phyloP scores from a whole-genome alignment of 2,888 invertebrate species.

The Trichogramma dendrolimi region DNA sequence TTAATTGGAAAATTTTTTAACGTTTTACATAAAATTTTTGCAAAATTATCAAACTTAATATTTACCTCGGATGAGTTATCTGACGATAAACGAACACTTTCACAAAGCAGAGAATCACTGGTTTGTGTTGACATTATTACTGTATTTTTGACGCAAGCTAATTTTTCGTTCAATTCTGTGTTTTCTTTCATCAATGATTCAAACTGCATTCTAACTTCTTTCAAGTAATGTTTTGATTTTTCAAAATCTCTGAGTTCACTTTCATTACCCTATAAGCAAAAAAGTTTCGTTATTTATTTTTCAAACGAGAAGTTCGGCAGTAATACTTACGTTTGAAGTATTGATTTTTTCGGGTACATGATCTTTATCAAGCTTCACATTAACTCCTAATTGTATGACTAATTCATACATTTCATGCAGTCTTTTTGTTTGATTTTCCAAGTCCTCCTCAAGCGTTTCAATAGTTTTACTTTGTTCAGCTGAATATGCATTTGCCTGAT shows the following conservation, averaged over 20 bases:
- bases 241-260: conserved; percentile 6
- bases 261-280: background rate
- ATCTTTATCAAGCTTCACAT: too few species aligned
- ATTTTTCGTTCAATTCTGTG: conserved; percentile 30
- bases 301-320: too few species aligned
- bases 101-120: too few species aligned
- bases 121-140: too few species aligned
- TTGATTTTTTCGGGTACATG: too few species aligned
- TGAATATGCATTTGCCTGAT: conserved; percentile 36
- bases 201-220: conserved; percentile 17
- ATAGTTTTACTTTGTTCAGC: conserved; percentile 35
- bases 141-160: conserved; percentile 1
- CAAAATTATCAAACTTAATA: too few species aligned
- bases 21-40: too few species aligned
- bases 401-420: conserved; percentile 1
- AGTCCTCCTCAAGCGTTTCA: conserved; percentile 40
- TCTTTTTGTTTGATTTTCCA: conserved; percentile 31
- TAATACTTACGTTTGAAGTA: too few species aligned
- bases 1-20: too few species aligned
- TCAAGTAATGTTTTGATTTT: conserved; percentile 12
- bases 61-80: background rate
- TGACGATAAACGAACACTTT: too few species aligned
- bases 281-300: conserved; percentile 14
- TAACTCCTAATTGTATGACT: background rate
- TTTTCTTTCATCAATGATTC: conserved; percentile 31